Evolutionary conservation across 2,888 invertebrate genomes (phyloP).

Genomic region (Agonum fuliginosum): DNA sequence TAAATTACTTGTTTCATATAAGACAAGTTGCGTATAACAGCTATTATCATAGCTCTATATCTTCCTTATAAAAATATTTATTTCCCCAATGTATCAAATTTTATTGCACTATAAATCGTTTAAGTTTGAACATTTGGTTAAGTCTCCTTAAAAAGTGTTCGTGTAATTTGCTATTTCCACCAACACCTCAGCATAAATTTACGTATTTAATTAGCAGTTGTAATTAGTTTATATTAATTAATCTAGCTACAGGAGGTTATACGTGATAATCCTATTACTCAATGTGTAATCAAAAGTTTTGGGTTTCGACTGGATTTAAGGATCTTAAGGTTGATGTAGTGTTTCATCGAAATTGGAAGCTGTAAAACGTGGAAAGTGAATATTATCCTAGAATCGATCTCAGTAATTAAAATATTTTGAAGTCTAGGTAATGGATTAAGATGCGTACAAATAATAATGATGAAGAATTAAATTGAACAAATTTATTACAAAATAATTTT

Average conservation of each 20-base stretch:
- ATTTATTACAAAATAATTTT: no score
- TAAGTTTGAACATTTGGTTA: background rate
- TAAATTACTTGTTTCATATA: no score
- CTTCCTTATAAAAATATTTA: no score
- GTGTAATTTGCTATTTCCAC: constrained; percentile 13
- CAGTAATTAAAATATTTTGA: no score
- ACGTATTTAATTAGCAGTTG: background rate
- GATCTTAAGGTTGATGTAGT: background rate
- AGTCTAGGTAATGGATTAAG: no score
- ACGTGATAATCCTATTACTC: background rate
- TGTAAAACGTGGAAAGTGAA: no score
- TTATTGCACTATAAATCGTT: background rate
- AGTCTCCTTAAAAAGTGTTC: background rate
- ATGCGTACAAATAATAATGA: no score
- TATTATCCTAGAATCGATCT: no score
- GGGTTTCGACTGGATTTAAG: background rate
- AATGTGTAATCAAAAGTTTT: background rate
- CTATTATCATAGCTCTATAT: no score
- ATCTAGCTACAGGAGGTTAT: background rate
- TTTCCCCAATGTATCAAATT: background rate
- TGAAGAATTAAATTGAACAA: no score
- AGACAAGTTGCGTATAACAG: no score
- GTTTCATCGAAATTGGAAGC: background rate
- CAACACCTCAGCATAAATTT: background rate
- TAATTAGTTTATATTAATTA: constrained; percentile 2